A percentile compares a stretch with the other conserved stretches of the same genome.
phyloP scores from a whole-genome alignment of 2,113 vertebrate species.

The Condylura cristata region DNA sequence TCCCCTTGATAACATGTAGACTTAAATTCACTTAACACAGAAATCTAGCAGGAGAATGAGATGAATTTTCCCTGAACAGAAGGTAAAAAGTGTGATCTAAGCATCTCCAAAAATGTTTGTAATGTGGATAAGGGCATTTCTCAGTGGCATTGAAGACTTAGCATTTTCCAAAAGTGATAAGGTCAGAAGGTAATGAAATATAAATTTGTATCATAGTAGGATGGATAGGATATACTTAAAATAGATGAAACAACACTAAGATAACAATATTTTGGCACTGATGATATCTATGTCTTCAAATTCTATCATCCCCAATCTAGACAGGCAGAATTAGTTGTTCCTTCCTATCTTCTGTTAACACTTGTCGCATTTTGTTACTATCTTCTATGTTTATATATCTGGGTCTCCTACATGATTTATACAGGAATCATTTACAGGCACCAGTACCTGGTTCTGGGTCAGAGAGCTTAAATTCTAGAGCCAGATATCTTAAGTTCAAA shows the following conservation, averaged over 20 bases:
- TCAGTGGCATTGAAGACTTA: neutral
- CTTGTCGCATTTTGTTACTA: slow-evolving; percentile 34
- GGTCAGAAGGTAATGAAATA: neutral
- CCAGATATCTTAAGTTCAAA: neutral
- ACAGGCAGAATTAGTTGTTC: slow-evolving; percentile 1
- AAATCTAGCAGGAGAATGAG: neutral
- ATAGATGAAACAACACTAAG: slow-evolving; percentile 13
- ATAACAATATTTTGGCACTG: slow-evolving; percentile 13
- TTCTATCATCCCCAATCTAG: slow-evolving; percentile 1
- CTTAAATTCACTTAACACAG: neutral
- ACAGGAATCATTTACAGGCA: neutral
- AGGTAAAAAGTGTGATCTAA: neutral
- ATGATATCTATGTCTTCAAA: slow-evolving; percentile 37
- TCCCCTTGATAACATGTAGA: neutral
- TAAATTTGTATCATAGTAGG: neutral
- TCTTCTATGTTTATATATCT: neutral
- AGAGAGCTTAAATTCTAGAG: neutral
- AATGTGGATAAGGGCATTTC: slow-evolving; percentile 13
- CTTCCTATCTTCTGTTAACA: neutral
- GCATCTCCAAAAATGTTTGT: neutral
- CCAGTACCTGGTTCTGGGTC: neutral
- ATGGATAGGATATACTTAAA: neutral
- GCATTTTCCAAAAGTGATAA: neutral
- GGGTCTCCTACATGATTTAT: neutral
- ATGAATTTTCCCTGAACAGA: neutral